Conservation (phyloP, 2,888 invertebrate species). For the Zele albiditarsus region DNA sequence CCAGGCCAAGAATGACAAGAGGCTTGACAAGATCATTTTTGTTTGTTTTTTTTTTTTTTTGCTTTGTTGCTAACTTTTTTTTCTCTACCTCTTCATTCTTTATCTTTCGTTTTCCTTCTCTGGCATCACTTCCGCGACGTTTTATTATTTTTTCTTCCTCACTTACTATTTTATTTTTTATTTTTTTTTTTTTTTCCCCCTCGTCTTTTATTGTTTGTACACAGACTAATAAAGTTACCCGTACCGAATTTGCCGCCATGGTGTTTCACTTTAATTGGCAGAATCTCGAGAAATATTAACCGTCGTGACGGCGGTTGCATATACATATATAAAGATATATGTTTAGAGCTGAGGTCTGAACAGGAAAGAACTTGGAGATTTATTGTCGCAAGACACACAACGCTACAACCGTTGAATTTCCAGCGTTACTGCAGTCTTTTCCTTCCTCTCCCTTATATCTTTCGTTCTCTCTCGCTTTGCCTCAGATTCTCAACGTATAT, state of each 20-base stretch:
- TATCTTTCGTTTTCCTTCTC: not conserved
- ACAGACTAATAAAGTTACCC: constrained; percentile 22
- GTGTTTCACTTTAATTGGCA: constrained; percentile 29
- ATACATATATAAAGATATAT: constrained; percentile 5
- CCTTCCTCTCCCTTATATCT: constrained; percentile 44
- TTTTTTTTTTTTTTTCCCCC: not conserved
- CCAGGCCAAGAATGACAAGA: not conserved
- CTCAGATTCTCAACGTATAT: constrained; percentile 4
- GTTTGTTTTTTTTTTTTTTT: not conserved
- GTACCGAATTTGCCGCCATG: constrained; percentile 14
- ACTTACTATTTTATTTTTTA: not conserved
- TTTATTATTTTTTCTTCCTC: not conserved
- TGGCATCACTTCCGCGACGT: not conserved
- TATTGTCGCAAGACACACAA: constrained; percentile 21
- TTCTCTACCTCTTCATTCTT: not conserved
- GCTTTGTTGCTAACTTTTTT: not conserved
- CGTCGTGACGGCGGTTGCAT: not conserved
- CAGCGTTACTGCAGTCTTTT: constrained; percentile 43
- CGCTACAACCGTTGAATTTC: constrained; percentile 38
- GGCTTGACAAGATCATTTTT: not conserved
- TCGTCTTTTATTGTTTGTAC: not conserved
- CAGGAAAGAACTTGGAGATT: constrained; percentile 31
- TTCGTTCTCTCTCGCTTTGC: constrained; percentile 25
- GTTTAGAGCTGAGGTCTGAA: not conserved
- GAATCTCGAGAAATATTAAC: constrained; percentile 30